These are phyloP conservation scores for Hydrolagus affinis DNA, from an alignment of 2,113 vertebrate genomes.

Conservation along the genomic window DNA sequence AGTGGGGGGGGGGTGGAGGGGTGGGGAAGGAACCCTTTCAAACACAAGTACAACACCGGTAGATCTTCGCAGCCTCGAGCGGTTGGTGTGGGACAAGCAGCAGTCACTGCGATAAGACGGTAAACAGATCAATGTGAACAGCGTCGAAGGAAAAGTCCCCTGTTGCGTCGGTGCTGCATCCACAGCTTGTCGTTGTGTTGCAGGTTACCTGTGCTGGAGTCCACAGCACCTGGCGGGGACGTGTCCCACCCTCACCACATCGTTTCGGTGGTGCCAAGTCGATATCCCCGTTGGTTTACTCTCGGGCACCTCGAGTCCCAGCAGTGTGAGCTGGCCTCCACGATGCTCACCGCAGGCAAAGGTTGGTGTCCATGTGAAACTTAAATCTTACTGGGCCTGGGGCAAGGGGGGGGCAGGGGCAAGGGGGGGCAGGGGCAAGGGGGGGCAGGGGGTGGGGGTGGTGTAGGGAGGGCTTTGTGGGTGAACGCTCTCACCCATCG, in stretches of 20 bases:
- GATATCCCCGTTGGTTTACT: constrained; percentile 96
- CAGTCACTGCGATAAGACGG: background rate
- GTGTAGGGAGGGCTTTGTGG: background rate
- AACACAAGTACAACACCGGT: too few relatives aligned
- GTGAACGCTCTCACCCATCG: background rate
- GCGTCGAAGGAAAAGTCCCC: background rate
- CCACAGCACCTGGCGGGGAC: constrained; percentile 70
- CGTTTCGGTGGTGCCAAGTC: constrained; percentile 87
- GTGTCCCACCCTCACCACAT: constrained; percentile 84
- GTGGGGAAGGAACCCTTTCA: too few relatives aligned
- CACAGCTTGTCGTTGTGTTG: background rate
- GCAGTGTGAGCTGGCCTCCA: constrained; percentile 95
- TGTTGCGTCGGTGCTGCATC: too few relatives aligned
- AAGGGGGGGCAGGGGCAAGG: constrained; percentile 18
- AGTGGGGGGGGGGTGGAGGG: too few relatives aligned
- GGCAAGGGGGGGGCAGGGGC: background rate
- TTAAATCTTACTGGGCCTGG: background rate
- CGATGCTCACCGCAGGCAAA: constrained; percentile 94
- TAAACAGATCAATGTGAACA: too few relatives aligned
- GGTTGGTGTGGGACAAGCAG: too few relatives aligned
- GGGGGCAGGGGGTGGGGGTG: background rate
- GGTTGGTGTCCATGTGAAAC: constrained; percentile 45
- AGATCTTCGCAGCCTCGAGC: too few relatives aligned
- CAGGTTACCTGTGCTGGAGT: constrained; percentile 90
- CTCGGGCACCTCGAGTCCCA: constrained; percentile 95